Base-by-base conservation (phyloP, 1,140 invertebrate species). In the Diorhabda sublineata region DNA sequence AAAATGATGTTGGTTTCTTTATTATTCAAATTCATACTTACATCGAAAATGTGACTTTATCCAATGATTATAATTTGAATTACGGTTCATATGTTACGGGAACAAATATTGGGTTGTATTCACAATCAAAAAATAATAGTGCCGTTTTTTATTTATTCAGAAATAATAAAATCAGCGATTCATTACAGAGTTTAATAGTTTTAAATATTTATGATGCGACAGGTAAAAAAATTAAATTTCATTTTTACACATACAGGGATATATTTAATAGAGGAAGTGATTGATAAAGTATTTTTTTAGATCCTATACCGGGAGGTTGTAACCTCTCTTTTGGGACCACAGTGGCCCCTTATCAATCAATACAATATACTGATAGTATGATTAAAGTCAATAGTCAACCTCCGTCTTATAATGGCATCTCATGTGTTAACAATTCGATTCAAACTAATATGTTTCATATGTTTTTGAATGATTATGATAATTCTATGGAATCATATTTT, bases 291-390 rank as follows among this genome's bases (percentile, higher is more conserved):
- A 41, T 5, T 58, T 65, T 69, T 74, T 67, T 79, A 92, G 91
- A 87, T 76, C 91, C 92, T 3, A 82, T 92, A 73, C 91, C 91
- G 58, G 92, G 92, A 68, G 91, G 90, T 45, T 93, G 91, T 76
- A 92, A 91, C 72, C 85, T 91, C 84, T 88, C 90, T 74, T 88
- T 88, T 72, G 78, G 85, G 58, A 79, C 87, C n/a, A 80, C 86
- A 74, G 85, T 84, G 68, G 85, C 89, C 26, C 90, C 92, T 5
- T 92, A 85, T 75, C 82, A 91, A 72, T 81, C 81, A 45, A 73
- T 89, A 1, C 71, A 68, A 2, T 82, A 84, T 47, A 83, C 77
- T 45, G 74, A 84, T 60, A 79, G 84, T n/a, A 83, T 85, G 47
- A 82, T 90, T 3, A 80, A 75, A 52, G 83, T 92, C 1, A 85